Base-by-base conservation (phyloP, 2,888 invertebrate species). In the Dilophus febrilis region DNA sequence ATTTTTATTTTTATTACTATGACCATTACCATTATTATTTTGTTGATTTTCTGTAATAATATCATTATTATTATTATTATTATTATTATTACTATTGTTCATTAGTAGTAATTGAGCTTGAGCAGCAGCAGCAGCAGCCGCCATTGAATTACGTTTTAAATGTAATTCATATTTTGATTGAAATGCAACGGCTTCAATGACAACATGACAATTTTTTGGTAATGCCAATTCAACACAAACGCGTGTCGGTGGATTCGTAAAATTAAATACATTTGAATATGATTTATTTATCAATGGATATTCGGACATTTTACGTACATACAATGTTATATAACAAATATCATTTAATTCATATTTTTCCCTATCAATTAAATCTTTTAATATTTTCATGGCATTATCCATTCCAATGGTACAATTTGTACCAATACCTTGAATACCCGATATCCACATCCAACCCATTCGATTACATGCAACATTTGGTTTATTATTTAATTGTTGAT, bases 361-460 rank as follows among this genome's bases (percentile, higher is more conserved):
- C 39, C 51, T 47, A 2, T 42, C 41, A 64, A 53, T 53, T 35
- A 55, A 48, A 17, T 51, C 47, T 70, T 75, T 75, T 67, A 87
- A 71, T 68, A 77, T 78, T 50, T 72, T 70, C 66, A 86, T 66
- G 36, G 84, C 84, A 49, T 72, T 68, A 47, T 69, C 67, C 53
- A 82, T 77, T 13, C 84, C 80, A 45, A 69, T 61, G 42, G 67
- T 67, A 10, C 75, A 68, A 53, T 75, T 74, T 12, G 65, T 54
- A 39, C 77, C 73, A 51, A 72, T 71, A 17, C 86, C 85, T 45
- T 77, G 74, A 42, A 87, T 71, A 29, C 84, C 84, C 16, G 84
- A 79, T 40, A 86, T 73, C 73, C 83, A 87, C 58, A 78, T 72
- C 86, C 87, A 88, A 34, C 87, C 87, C 44, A 75, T 74, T 52